phyloP scores from a whole-genome alignment of 2,797 vertebrate genomes.

The Lacerta agilis region DNA sequence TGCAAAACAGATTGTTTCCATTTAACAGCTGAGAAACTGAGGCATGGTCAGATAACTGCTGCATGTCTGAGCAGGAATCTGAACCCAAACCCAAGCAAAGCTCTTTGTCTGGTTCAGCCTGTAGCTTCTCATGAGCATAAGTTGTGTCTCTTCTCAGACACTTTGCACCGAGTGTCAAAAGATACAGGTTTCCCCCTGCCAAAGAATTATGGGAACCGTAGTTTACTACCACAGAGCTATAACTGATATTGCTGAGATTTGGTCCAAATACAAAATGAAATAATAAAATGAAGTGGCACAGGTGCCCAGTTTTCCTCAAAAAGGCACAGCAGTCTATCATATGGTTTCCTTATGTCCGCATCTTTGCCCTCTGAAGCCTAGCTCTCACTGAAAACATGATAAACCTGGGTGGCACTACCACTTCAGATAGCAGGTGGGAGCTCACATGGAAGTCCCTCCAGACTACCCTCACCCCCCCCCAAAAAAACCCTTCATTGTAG shows the following conservation, averaged over 20 bases:
- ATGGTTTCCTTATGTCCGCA: background rate
- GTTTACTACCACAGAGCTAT: too few relatives aligned
- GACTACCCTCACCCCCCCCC: too few relatives aligned
- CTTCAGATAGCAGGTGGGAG: too few relatives aligned
- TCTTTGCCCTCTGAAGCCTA: background rate
- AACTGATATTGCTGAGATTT: too few relatives aligned
- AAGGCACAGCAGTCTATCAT: background rate
- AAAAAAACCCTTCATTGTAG: background rate
- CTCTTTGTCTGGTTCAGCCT: background rate
- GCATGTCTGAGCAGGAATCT: background rate
- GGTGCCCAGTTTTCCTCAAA: background rate
- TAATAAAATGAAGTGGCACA: background rate
- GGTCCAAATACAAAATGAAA: background rate
- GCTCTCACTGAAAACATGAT: background rate
- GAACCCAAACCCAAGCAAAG: background rate
- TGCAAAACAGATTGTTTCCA: conserved; percentile 1
- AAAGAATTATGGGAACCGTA: too few relatives aligned
- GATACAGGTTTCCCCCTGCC: background rate
- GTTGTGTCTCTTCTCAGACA: background rate
- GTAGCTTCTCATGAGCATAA: too few relatives aligned
- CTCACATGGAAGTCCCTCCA: too few relatives aligned
- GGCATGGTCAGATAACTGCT: background rate
- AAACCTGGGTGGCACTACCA: too few relatives aligned
- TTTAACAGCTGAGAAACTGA: conserved; percentile 18
- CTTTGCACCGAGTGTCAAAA: background rate